Evolutionary conservation across 1,140 invertebrate species (phyloP), one percentile per base, ranked within the genome.

Genomic region (Psilanteris sp.): DNA sequence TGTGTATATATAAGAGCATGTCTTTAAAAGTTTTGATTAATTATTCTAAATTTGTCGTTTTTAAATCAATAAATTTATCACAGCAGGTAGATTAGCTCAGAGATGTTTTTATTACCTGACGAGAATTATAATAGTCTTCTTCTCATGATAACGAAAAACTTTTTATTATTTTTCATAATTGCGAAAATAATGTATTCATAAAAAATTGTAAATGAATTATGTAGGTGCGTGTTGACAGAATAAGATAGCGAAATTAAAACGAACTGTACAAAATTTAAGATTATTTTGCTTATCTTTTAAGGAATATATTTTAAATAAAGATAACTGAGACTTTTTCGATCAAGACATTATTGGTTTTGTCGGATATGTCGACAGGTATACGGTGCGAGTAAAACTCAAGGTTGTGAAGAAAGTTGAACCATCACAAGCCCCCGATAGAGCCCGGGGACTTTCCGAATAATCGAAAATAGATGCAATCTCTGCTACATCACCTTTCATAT

Each of bases 381-480:
- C 34, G 37, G 52, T 37, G 46, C 43, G 55, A 68, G 67, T 48
- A 48, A 77, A 76, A 76, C 29, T 76, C 64, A 57, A 32, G 55
- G 52, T 57, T 55, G 48, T 32, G 27, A 44, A 29, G 41, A 68
- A 72, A 68, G 74, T 77, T 67, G 66, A 77, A 71, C 66, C 59
- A 24, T 64, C 73, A 34, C 50, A 15, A 59, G 52, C 24, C 61
- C 36, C 18, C 44, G 50, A 72, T 46, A 37, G 54, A 71, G 62
- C 57, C 37, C 27, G 32, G 68, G 55, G 70, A 73, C 64, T 78
- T 52, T 67, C 75, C 61, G 68, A 78, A 78, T 78, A 78, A 77
- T 78, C 75, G 75, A 78, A 73, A 78, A 78, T 78, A 73, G 75
- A 78, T 73, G 75, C 75, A 73, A 78, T 78, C 75, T 78, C 64